These are phyloP conservation scores for Andrena marginata DNA, from an alignment of 2,888 invertebrate genomes.

Conservation along the genomic window DNA sequence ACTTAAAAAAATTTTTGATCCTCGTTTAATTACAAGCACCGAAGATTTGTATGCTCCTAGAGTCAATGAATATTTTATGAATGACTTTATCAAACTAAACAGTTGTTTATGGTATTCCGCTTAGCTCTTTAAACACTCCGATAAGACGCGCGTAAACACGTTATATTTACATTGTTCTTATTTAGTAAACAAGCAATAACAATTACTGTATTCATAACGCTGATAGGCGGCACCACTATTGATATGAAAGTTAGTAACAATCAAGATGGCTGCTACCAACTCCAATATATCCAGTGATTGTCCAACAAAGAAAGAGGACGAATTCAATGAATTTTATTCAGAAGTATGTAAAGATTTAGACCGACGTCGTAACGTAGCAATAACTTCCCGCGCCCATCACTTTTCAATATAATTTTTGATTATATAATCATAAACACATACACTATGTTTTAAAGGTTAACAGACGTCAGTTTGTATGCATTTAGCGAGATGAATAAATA, in stretches of 20 bases:
- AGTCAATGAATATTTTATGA: not conserved
- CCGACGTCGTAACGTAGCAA: slow-evolving; percentile 13
- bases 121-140: not conserved
- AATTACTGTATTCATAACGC: not conserved
- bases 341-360: slow-evolving; percentile 88
- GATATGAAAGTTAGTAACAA: slow-evolving; percentile 55
- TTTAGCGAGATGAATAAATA: slow-evolving; percentile 37
- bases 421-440: slow-evolving; percentile 53
- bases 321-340: slow-evolving; percentile 93
- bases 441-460: slow-evolving; percentile 35
- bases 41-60: not conserved
- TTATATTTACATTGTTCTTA: not conserved
- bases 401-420: slow-evolving; percentile 37
- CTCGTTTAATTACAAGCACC: not conserved
- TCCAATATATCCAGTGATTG: slow-evolving; percentile 80
- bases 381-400: not conserved
- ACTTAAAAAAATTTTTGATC: not conserved
- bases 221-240: slow-evolving; percentile 47
- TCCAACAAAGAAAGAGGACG: slow-evolving; percentile 87
- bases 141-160: not conserved
- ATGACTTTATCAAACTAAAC: not conserved
- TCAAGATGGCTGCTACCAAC: slow-evolving; percentile 84
- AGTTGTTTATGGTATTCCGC: not conserved
- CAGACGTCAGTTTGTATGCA: slow-evolving; percentile 63
- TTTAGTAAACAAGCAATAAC: not conserved